These are phyloP conservation scores for Dynastes tityus DNA, from an alignment of 2,888 invertebrate species.

Conservation along the genomic window DNA sequence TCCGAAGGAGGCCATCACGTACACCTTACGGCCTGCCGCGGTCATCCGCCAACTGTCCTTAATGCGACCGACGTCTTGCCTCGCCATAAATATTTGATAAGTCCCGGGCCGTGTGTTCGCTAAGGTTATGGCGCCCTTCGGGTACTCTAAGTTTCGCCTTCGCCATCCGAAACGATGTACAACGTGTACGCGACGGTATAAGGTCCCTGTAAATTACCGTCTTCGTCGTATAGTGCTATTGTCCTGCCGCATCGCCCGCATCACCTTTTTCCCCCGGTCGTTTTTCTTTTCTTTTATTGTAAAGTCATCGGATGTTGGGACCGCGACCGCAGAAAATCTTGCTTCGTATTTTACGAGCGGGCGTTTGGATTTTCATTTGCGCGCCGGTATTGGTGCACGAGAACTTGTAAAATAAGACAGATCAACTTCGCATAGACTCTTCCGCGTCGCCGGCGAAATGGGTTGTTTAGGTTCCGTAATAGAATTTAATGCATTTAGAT, in stretches of 20 bases:
- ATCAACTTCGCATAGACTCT: conserved; percentile 9
- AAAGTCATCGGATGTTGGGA: conserved; percentile 19
- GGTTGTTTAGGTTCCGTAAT: conserved; percentile 14
- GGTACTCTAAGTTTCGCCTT: conserved; percentile 8
- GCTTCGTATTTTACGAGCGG: conserved; percentile 11
- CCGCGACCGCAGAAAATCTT: conserved; percentile 11
- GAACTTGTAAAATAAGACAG: conserved; percentile 26
- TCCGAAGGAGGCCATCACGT: conserved; percentile 45
- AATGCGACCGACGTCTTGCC: conserved; percentile 48
- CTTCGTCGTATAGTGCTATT: conserved; percentile 2
- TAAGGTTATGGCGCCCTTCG: conserved; percentile 40
- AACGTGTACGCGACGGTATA: conserved; percentile 17
- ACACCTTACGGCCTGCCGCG: conserved; percentile 42
- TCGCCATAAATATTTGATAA: conserved; percentile 35
- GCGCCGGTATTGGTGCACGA: background rate
- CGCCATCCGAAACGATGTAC: conserved; percentile 14
- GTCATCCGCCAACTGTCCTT: conserved; percentile 49
- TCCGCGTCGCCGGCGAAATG: background rate
- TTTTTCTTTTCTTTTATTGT: conserved; percentile 28
- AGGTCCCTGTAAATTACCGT: conserved; percentile 36
- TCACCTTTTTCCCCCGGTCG: conserved; percentile 1
- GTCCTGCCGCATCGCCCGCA: background rate
- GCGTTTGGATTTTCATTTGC: conserved; percentile 39
- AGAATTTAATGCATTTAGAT: conserved; percentile 17
- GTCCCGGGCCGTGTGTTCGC: conserved; percentile 25